Evolutionary conservation across 2,888 invertebrate species (phyloP).

Genomic region (Eurytoma californica): DNA sequence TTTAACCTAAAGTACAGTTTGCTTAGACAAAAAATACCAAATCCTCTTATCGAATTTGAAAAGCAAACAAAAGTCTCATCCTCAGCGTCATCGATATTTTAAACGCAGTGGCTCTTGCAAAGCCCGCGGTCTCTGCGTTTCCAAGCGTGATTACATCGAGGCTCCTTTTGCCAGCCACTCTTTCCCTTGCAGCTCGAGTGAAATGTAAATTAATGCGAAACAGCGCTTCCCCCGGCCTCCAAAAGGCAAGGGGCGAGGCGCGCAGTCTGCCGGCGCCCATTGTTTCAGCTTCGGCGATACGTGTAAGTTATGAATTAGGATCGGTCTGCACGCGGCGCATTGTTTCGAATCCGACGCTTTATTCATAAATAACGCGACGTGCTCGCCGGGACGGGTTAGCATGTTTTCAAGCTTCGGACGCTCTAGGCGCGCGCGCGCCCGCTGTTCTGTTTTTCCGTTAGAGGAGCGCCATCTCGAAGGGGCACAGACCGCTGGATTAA

Average conservation of each 20-base stretch:
- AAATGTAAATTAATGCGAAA: slow-evolving; percentile 60
- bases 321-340: slow-evolving; percentile 8
- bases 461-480: too few relatives aligned
- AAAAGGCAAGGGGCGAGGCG: too few relatives aligned
- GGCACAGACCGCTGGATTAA: neutral
- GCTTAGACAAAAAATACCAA: too few relatives aligned
- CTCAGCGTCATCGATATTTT: too few relatives aligned
- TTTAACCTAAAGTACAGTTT: too few relatives aligned
- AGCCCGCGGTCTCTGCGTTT: neutral
- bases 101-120: too few relatives aligned
- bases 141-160: slow-evolving; percentile 35
- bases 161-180: neutral
- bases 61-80: too few relatives aligned
- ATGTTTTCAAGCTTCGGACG: neutral
- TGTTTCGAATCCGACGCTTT: slow-evolving; percentile 38
- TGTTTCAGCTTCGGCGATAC: slow-evolving; percentile 48
- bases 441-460: too few relatives aligned
- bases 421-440: too few relatives aligned
- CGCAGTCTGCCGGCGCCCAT: slow-evolving; percentile 40
- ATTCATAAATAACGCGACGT: slow-evolving; percentile 48
- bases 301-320: slow-evolving; percentile 52
- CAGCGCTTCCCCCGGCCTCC: slow-evolving; percentile 11
- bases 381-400: neutral
- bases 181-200: slow-evolving; percentile 9
- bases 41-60: too few relatives aligned